Conservation (phyloP, 2,797 vertebrate genomes). For the Acropternis orthonyx region DNA sequence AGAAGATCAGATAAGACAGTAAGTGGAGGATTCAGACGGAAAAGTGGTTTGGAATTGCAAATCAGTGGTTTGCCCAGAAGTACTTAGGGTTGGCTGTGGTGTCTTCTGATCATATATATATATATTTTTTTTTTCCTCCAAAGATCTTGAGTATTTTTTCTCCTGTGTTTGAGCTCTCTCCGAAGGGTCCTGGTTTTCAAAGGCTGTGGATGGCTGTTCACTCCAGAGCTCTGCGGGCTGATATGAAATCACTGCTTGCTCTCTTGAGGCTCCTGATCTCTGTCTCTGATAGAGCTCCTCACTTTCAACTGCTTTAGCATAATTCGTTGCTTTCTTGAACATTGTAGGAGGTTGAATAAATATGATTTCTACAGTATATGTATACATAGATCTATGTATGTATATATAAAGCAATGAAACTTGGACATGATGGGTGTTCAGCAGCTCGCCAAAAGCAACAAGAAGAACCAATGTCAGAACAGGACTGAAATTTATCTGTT, state of each 20-base stretch:
- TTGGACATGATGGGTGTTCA: constrained; percentile 44
- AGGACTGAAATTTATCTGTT: constrained; percentile 49
- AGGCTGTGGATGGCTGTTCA: neutral
- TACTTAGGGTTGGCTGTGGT: constrained; percentile 45
- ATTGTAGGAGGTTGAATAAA: constrained; percentile 66
- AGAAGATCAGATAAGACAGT: constrained; percentile 68
- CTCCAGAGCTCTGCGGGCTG: neutral
- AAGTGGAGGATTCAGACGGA: constrained; percentile 36
- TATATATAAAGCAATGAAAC: constrained; percentile 47
- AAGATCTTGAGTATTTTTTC: neutral
- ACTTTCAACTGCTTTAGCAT: constrained; percentile 30
- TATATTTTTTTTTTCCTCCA: neutral
- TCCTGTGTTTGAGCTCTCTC: neutral
- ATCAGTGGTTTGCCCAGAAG: constrained; percentile 62
- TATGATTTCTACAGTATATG: constrained; percentile 50
- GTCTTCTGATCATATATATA: constrained; percentile 24
- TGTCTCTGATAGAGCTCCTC: constrained; percentile 19
- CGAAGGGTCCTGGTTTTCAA: neutral
- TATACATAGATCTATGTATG: constrained; percentile 41
- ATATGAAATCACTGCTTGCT: neutral
- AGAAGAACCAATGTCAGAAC: constrained; percentile 49
- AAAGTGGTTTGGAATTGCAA: constrained; percentile 68
- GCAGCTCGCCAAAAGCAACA: constrained; percentile 39
- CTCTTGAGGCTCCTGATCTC: constrained; percentile 7
- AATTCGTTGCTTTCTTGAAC: constrained; percentile 48